Conservation (phyloP, 2,797 vertebrate species). For the Gila robusta region DNA sequence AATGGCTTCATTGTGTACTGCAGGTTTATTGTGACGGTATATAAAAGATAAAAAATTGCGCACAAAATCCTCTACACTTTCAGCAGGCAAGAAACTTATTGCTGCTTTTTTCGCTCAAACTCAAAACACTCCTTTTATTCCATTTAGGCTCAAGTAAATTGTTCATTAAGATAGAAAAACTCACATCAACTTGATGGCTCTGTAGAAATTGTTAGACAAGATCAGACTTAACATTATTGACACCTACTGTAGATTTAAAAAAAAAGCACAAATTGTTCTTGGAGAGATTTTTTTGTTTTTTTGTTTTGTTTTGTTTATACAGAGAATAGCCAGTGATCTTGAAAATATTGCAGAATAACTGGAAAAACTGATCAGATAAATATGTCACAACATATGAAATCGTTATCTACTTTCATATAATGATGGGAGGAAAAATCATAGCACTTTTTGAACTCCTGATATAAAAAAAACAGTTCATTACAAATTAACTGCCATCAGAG, state of each 20-base stretch:
- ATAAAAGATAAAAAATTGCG: background rate
- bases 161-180: background rate
- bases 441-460: background rate
- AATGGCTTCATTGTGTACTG: background rate
- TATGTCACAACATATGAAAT: background rate
- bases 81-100: background rate
- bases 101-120: background rate
- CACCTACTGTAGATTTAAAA: background rate
- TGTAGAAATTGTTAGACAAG: background rate
- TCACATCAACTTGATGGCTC: background rate
- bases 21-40: background rate
- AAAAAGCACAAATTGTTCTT: background rate
- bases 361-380: background rate
- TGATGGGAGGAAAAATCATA: background rate
- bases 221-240: background rate
- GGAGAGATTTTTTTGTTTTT: background rate
- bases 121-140: background rate
- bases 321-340: background rate
- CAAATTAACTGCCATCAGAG: background rate
- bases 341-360: background rate
- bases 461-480: conserved; percentile 13
- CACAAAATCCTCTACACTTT: background rate
- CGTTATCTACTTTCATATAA: background rate
- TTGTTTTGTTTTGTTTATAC: background rate
- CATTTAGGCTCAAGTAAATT: background rate